These are phyloP conservation scores for Pogonomyrmex barbatus DNA, from an alignment of 1,140 invertebrate species.

Conservation along the genomic window DNA sequence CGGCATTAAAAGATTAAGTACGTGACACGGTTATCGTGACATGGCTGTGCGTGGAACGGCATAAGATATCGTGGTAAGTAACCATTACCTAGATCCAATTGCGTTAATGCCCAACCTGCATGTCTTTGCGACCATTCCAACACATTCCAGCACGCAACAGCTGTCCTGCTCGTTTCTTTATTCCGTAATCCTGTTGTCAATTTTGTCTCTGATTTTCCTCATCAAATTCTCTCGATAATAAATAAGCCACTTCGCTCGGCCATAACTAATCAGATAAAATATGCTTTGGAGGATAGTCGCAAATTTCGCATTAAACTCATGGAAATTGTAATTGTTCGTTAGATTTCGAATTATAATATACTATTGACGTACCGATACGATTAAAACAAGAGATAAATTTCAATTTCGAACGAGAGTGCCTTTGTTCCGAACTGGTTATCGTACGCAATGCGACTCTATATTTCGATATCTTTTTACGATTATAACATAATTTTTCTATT, in stretches of 20 bases:
- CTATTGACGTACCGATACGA: background rate
- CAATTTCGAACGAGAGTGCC: background rate
- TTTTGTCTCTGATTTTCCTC: background rate
- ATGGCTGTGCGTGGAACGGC: constrained; percentile 49
- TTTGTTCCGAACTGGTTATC: constrained; percentile 2
- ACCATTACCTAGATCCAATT: constrained; percentile 74
- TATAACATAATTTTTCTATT: constrained; percentile 1
- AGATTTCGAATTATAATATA: background rate
- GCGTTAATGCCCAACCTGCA: constrained; percentile 62
- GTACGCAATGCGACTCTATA: background rate
- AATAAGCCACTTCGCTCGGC: background rate
- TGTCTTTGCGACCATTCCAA: constrained; percentile 17
- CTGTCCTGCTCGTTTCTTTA: background rate
- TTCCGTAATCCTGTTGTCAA: background rate
- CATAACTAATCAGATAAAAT: background rate
- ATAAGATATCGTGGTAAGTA: constrained; percentile 72
- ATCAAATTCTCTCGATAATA: constrained; percentile 1
- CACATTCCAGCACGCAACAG: constrained; percentile 69
- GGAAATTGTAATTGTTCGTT: background rate
- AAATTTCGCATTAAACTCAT: background rate
- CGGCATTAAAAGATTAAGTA: constrained; percentile 64
- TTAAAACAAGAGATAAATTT: constrained; percentile 29
- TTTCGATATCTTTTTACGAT: background rate
- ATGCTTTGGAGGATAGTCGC: background rate
- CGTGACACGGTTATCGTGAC: constrained; percentile 51